Evolutionary conservation across 2,888 invertebrate species (phyloP), one percentile per base, ranked within the genome.

Genomic region (Melinaea menophilus): DNA sequence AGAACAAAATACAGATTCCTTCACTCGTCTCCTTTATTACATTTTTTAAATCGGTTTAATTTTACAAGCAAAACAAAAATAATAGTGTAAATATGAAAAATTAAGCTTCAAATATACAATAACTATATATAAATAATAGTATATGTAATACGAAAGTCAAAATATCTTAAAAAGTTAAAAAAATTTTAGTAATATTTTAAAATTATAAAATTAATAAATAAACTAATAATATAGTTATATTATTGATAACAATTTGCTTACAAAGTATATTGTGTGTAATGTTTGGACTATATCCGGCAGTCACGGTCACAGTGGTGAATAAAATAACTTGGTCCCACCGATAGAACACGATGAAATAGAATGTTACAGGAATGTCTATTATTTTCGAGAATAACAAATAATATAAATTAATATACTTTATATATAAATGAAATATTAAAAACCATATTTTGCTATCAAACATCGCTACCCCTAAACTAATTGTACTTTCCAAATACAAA

Each of bases 401-500:
- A 9, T 37, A 7, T 37, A 37, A 37, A 37, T 37, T 37, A 7
- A 37, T 2, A 37, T 37, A 37, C 41, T 51, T 11, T 31, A 31
- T 7, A 51, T 51, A 55, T 71, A 64, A 71, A 71, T 74, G 60
- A 62, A 60, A 62, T 48, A 41, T 62, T 60, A 60, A 55, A 58
- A 22, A 51, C 31, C 11, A 5, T 51, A 51, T 31, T 47, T 22
- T 22, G 22, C 22, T 22, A 22, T 22, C 22, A 22, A 22, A 59
- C 35, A 41, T n/a, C 45, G 48, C 63, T 55, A 67, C 7, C 9
- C 9, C 58, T 65, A 59, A 59, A 31, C 70, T 73, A 73, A 62
- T 74, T 74, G 74, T 74, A 74, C 74, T 73, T 67, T 73, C 63
- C 51, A 62, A 64, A 66, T 76, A 69, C 73, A 75, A 74, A 70